Evolutionary conservation across 2,797 vertebrate genomes (phyloP).

Genomic region (Cyprinodon diabolis): DNA sequence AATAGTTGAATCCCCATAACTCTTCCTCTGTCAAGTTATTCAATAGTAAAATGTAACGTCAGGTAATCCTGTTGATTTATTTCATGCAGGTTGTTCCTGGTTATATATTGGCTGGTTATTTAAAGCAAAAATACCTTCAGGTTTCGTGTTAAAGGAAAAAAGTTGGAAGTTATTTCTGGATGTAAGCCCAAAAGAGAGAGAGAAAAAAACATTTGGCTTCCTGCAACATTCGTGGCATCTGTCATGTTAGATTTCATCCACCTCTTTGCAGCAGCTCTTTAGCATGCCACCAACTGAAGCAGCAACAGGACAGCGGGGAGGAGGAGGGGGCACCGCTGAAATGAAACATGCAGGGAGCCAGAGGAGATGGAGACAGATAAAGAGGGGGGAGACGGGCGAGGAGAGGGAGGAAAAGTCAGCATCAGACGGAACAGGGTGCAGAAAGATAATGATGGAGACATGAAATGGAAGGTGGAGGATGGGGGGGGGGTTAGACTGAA

Average conservation of each 20-base stretch:
- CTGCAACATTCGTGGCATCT: slow-evolving; percentile 55
- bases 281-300: slow-evolving; percentile 53
- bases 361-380: slow-evolving; percentile 33
- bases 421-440: slow-evolving; percentile 38
- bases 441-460: slow-evolving; percentile 47
- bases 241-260: slow-evolving; percentile 70
- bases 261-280: slow-evolving; percentile 38
- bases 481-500: slow-evolving; percentile 8
- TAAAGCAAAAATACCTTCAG: slow-evolving; percentile 40
- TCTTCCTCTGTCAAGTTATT: not conserved
- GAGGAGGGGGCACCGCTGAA: slow-evolving; percentile 19
- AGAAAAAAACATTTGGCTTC: slow-evolving; percentile 48
- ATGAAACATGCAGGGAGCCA: slow-evolving; percentile 44
- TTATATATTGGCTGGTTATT: slow-evolving; percentile 29
- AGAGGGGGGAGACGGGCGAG: slow-evolving; percentile 11
- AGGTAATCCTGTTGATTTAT: slow-evolving; percentile 14
- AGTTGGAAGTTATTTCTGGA: slow-evolving; percentile 48
- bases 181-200: slow-evolving; percentile 53
- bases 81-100: slow-evolving; percentile 10
- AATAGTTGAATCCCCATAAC: not conserved
- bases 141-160: slow-evolving; percentile 36
- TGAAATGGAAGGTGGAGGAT: slow-evolving; percentile 29
- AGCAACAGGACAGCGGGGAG: slow-evolving; percentile 42
- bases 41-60: slow-evolving; percentile 13
- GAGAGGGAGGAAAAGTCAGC: not conserved